Evolutionary conservation across 2,797 vertebrate species (phyloP).

Genomic region (Takifugu rubripes): DNA sequence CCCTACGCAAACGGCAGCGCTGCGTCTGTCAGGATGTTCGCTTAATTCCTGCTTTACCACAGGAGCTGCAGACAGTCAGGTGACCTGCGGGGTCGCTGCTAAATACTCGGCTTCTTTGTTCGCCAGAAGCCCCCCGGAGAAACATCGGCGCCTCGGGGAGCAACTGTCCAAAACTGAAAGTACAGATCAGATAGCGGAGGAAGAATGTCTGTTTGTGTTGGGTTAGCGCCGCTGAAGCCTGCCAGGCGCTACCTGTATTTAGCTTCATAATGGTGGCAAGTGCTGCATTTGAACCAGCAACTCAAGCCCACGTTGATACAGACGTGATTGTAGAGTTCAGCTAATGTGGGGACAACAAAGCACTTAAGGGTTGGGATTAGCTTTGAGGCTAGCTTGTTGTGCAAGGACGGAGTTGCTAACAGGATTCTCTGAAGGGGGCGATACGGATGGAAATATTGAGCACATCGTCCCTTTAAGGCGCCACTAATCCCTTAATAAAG

Average conservation of each 20-base stretch:
- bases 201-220: background rate
- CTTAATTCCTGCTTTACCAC: too few species aligned
- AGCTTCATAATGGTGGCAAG: constrained; percentile 9
- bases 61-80: constrained; percentile 21
- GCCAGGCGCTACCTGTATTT: constrained; percentile 28
- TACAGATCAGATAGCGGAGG: constrained; percentile 1
- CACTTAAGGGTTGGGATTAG: too few species aligned
- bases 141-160: constrained; percentile 28
- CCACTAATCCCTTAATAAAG: too few species aligned
- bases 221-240: constrained; percentile 8
- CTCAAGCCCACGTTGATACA: constrained; percentile 29
- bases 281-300: constrained; percentile 48
- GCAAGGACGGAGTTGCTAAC: too few species aligned
- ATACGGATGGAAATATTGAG: too few species aligned
- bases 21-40: too few species aligned
- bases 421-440: too few species aligned
- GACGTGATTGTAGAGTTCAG: background rate
- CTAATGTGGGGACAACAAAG: too few species aligned
- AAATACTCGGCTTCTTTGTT: constrained; percentile 31
- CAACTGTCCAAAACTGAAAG: constrained; percentile 1
- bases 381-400: too few species aligned
- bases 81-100: constrained; percentile 16
- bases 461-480: too few species aligned
- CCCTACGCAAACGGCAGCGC: constrained; percentile 27
- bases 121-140: constrained; percentile 7